Conservation (phyloP, 1,140 invertebrate genomes). For the Ips typographus region DNA sequence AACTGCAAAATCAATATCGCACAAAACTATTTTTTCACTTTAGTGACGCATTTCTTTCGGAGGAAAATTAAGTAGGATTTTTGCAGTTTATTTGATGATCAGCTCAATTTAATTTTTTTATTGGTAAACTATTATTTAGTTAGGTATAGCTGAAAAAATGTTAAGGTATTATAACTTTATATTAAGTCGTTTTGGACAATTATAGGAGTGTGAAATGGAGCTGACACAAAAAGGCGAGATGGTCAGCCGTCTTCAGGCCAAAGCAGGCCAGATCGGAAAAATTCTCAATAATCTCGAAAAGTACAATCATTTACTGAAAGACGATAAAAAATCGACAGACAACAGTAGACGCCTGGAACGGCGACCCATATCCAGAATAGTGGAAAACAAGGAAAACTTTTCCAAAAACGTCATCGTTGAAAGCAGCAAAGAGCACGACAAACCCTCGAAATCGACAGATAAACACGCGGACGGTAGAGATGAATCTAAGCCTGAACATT, state of each 20-base stretch:
- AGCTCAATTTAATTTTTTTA: too few species aligned
- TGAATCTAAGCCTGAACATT: conserved; percentile 7
- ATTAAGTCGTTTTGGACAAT: conserved; percentile 19
- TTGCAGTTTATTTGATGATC: too few species aligned
- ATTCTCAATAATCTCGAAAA: conserved; percentile 87
- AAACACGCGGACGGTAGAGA: conserved; percentile 14
- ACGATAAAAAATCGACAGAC: conserved; percentile 47
- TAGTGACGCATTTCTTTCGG: too few species aligned
- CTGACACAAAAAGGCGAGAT: conserved; percentile 89
- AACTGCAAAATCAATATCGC: too few species aligned
- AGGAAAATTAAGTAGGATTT: too few species aligned
- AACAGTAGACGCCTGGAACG: conserved; percentile 29
- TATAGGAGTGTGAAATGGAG: conserved; percentile 89
- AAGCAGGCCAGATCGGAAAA: conserved; percentile 87
- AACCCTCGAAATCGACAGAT: conserved; percentile 5
- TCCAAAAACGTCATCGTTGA: conserved; percentile 21
- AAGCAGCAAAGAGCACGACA: conserved; percentile 11
- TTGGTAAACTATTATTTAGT: too few species aligned
- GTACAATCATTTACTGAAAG: conserved; percentile 72
- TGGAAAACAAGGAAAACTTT: conserved; percentile 34
- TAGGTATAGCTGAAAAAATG: too few species aligned
- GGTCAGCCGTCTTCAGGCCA: conserved; percentile 85
- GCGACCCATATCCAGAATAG: conserved; percentile 20
- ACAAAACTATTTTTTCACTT: too few species aligned
- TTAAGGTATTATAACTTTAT: too few species aligned